phyloP scores from a whole-genome alignment of 2,113 vertebrate species.

The Smithornis capensis region DNA sequence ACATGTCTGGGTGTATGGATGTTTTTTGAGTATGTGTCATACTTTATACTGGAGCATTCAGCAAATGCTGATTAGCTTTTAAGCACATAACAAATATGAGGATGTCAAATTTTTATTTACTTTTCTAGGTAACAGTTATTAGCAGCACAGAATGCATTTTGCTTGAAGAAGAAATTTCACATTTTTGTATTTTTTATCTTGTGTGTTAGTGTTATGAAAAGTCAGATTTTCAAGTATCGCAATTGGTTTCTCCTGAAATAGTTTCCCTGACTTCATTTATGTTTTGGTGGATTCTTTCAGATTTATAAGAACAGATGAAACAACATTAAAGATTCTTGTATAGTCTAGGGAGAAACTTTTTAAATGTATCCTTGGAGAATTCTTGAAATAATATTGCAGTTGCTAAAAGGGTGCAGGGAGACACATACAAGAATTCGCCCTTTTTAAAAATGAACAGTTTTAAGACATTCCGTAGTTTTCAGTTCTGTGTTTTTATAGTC shows the following conservation, averaged over 20 bases:
- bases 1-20: neutral
- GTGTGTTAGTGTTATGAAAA: neutral
- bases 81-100: neutral
- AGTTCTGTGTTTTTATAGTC: neutral
- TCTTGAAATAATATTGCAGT: neutral
- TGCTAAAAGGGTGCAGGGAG: neutral
- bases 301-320: neutral
- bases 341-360: neutral
- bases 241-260: neutral
- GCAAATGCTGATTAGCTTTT: neutral
- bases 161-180: neutral
- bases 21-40: neutral
- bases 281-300: neutral
- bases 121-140: slow-evolving; percentile 25
- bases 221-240: neutral
- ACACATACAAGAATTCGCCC: neutral
- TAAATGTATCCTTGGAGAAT: neutral
- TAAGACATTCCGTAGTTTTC: neutral
- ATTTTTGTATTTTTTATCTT: slow-evolving; percentile 35
- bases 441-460: neutral
- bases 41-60: neutral
- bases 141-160: neutral
- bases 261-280: neutral
- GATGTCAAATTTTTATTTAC: neutral
- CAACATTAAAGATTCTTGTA: neutral